Evolutionary conservation across 2,797 vertebrate species (phyloP).

Genomic region (Podarcis siculus): DNA sequence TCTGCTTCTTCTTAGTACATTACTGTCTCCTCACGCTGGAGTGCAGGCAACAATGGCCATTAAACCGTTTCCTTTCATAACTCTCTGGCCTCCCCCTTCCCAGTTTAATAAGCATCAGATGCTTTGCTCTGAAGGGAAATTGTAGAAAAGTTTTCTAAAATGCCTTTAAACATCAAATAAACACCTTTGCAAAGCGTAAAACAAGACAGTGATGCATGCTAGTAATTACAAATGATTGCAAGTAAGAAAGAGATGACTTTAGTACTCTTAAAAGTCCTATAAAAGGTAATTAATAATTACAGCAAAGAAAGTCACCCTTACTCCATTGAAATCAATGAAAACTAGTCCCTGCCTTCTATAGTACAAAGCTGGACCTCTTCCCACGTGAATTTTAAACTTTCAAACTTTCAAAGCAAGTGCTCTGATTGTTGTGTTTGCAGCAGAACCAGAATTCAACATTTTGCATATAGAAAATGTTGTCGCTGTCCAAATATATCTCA

Average conservation of each 20-base stretch:
- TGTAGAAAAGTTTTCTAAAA: conserved; percentile 48
- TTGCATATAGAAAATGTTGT: neutral
- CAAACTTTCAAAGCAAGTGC: conserved; percentile 39
- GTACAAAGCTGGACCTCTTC: neutral
- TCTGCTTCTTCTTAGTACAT: conserved; percentile 71
- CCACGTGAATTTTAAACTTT: conserved; percentile 65
- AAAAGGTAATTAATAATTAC: neutral
- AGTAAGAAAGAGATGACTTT: conserved; percentile 37
- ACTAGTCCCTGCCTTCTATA: neutral
- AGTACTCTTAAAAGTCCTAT: neutral
- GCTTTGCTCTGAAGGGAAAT: conserved; percentile 55
- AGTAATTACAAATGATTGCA: conserved; percentile 60
- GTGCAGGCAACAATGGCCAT: conserved; percentile 62
- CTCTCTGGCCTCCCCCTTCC: conserved; percentile 37
- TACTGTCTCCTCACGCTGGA: conserved; percentile 66
- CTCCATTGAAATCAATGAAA: neutral
- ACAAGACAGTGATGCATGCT: conserved; percentile 48
- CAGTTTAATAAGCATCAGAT: conserved; percentile 60
- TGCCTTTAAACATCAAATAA: conserved; percentile 30
- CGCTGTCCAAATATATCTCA: neutral
- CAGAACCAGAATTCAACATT: neutral
- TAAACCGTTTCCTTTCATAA: conserved; percentile 75
- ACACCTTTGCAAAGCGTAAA: conserved; percentile 35
- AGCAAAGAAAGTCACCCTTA: neutral
- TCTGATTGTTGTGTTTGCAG: conserved; percentile 6